A percentile compares a stretch with the other conserved stretches of the same genome.
Evolutionary conservation across 2,113 vertebrate species (phyloP).

Genomic region (Sander vitreus): DNA sequence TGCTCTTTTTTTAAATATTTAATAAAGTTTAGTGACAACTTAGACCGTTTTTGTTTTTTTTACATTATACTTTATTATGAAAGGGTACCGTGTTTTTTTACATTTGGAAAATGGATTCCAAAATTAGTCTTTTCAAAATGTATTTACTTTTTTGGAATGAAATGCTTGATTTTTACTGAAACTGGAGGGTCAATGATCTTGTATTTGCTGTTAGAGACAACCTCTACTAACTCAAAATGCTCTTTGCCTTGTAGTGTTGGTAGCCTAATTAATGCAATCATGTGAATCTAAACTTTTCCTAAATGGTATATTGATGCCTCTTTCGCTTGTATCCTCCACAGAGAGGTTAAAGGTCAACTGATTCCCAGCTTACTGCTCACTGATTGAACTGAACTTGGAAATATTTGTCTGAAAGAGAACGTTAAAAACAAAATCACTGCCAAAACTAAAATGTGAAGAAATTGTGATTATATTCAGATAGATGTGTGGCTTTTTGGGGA

Average conservation of each 20-base stretch:
- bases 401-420: neutral
- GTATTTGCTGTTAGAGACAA: conserved; percentile 11
- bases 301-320: conserved; percentile 9
- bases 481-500: neutral
- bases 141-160: conserved; percentile 7
- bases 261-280: conserved; percentile 7
- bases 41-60: neutral
- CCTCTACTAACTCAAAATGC: conserved; percentile 4
- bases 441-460: conserved; percentile 48
- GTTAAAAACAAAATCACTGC: conserved; percentile 51
- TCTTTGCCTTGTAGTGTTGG: conserved; percentile 48
- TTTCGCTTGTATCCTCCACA: neutral
- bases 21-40: neutral
- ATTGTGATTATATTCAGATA: neutral
- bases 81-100: neutral
- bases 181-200: neutral
- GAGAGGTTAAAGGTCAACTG: conserved; percentile 32
- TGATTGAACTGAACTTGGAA: neutral
- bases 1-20: neutral
- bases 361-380: neutral
- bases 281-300: neutral
- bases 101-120: neutral
- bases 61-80: neutral
- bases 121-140: neutral
- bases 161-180: neutral